Percentiles rank a stretch among this genome's conserved stretches.
Evolutionary conservation across 2,888 invertebrate genomes (phyloP).

Genomic region (Cacoxenus indagator): DNA sequence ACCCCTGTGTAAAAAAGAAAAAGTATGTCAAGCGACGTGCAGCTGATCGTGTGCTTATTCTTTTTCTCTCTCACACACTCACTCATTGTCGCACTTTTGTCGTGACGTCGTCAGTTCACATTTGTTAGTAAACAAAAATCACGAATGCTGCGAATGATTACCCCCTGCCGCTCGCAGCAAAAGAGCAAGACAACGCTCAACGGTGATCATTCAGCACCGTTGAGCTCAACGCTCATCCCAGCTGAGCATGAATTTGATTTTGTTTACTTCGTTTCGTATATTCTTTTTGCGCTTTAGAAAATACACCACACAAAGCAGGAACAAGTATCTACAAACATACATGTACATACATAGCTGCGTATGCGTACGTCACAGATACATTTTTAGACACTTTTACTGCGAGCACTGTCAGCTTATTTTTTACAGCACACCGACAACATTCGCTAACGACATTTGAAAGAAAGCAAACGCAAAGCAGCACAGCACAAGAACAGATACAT

Average conservation of each 20-base stretch:
- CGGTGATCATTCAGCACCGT: conserved; percentile 50
- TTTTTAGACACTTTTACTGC: background rate
- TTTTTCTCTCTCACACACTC: background rate
- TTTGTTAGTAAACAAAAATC: conserved; percentile 61
- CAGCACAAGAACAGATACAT: conserved; percentile 22
- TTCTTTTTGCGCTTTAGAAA: conserved; percentile 64
- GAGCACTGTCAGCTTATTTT: conserved; percentile 1
- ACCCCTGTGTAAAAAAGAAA: conserved; percentile 19
- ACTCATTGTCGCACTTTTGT: background rate
- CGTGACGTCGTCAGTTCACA: background rate
- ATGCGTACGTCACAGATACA: background rate
- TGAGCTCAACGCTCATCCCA: conserved; percentile 14
- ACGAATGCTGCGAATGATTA: conserved; percentile 54
- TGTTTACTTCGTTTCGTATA: conserved; percentile 37
- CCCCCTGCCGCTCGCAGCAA: conserved; percentile 30
- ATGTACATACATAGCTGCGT: background rate
- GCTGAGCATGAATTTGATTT: conserved; percentile 31
- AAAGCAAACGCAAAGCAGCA: conserved; percentile 54
- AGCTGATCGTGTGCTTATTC: conserved; percentile 57
- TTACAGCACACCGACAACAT: conserved; percentile 42
- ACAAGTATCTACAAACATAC: background rate
- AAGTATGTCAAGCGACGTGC: conserved; percentile 60
- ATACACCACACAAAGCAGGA: conserved; percentile 28
- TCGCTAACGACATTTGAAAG: conserved; percentile 61
- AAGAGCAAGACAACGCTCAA: no score